Base-by-base conservation (phyloP, 1,140 invertebrate species). In the Parapsyche elsis region DNA sequence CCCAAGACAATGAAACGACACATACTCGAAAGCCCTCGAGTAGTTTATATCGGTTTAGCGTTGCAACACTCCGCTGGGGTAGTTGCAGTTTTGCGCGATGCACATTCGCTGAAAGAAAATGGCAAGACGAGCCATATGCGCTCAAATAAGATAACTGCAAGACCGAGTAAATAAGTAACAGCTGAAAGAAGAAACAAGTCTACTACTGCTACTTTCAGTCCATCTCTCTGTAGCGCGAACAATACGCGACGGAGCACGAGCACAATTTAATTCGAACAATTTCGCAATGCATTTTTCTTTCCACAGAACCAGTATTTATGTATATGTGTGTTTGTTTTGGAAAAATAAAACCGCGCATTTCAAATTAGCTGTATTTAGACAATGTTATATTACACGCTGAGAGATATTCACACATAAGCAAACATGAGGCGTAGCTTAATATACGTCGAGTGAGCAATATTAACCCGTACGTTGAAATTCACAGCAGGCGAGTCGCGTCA, bases 31-130 rank as follows among this genome's bases (percentile, higher is more conserved):
- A 12, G 12, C 16, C 16, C 64, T 2, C 24, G 64, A 67, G 64
- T 23, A 67, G 64, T 67, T 67, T 67, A 67, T 67, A 67, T 67
- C 64, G 64, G 59, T 64, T 64, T 64, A 64, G 59, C 45, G 45
- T 46, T 46, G 5, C 9, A 59, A 16, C 53, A 9, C 9, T 16
- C 10, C 9, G 59, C 12, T 67, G 14, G 64, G 21, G 64, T 14
- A 26, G 49, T 21, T 23, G 59, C 59, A 61, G 49, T 53, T 53
- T 53, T 61, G 21, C 21, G 5, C 16, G 10, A 9, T 14, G 21
- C 21, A 9, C 16, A 26, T 67, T 67, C 64, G 49, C 64, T 10
- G 49, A 12, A 9, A 10, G 64, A 67, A 67, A 26, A 67, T 26
- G 64, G 0, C 23, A 26, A 67, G 24, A 67, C 21, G 64, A 21